These are phyloP conservation scores for Amia ocellicauda DNA, from an alignment of 2,113 vertebrate genomes.

Conservation along the genomic window DNA sequence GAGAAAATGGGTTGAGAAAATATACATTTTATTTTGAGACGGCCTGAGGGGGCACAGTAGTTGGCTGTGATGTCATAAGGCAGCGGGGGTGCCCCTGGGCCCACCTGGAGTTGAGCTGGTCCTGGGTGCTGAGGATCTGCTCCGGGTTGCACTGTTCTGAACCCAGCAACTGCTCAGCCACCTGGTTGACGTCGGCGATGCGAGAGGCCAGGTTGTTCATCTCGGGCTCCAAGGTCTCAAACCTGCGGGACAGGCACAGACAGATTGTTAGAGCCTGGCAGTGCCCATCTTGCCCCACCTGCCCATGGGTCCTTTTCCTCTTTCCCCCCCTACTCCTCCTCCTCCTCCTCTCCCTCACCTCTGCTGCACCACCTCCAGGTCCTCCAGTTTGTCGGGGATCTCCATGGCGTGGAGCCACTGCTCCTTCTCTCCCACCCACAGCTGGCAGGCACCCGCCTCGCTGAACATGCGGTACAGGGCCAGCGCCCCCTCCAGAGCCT, in stretches of 20 bases:
- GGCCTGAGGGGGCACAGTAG: too few species aligned
- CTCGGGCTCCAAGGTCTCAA: conserved; percentile 91
- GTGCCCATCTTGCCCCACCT: too few species aligned
- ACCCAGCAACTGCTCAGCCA: conserved; percentile 72
- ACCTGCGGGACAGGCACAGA: conserved; percentile 58
- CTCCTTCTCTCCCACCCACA: conserved; percentile 92
- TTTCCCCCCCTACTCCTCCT: not conserved
- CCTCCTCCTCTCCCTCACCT: conserved; percentile 54
- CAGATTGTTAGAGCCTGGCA: not conserved
- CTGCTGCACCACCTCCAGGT: conserved; percentile 93
- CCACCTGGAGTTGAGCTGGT: conserved; percentile 75
- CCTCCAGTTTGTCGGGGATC: conserved; percentile 85
- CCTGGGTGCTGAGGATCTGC: conserved; percentile 73
- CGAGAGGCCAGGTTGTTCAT: conserved; percentile 81
- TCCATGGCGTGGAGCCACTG: conserved; percentile 86
- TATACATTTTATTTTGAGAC: not conserved
- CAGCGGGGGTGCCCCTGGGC: too few species aligned
- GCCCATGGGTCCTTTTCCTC: not conserved
- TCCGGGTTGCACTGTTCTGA: conserved; percentile 75
- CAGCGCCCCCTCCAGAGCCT: conserved; percentile 79
- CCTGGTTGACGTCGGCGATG: conserved; percentile 76
- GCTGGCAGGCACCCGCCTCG: conserved; percentile 84
- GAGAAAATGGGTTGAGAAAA: not conserved
- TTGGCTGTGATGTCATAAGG: too few species aligned
- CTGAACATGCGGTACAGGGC: conserved; percentile 86